These are phyloP conservation scores for Drosophila tripunctata DNA, from an alignment of 2,888 invertebrate species.

Conservation along the genomic window DNA sequence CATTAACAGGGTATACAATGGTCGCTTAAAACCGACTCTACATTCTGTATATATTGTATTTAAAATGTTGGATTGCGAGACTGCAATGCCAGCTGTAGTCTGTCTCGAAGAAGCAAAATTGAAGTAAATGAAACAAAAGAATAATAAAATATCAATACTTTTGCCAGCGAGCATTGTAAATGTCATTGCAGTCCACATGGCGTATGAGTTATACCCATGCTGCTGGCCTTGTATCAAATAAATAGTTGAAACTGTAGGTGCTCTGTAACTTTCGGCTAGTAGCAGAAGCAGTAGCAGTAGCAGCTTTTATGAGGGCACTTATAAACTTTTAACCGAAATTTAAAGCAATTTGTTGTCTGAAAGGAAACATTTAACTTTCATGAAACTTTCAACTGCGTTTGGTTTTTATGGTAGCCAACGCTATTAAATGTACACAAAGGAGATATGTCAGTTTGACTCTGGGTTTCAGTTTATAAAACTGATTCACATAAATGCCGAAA, in stretches of 20 bases:
- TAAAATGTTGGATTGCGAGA: neutral
- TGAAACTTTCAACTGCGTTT: slow-evolving; percentile 27
- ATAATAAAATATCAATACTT: neutral
- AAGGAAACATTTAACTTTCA: slow-evolving; percentile 36
- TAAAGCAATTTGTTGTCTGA: slow-evolving; percentile 44
- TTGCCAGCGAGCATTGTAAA: neutral
- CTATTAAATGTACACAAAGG: slow-evolving; percentile 19
- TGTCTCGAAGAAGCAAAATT: neutral
- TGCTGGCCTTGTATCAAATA: slow-evolving; percentile 7
- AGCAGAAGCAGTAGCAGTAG: slow-evolving; percentile 11
- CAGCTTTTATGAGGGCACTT: slow-evolving; percentile 34
- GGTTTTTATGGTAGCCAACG: slow-evolving; percentile 20
- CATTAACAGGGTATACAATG: too few species aligned
- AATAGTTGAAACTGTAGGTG: slow-evolving; percentile 6
- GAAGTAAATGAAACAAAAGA: neutral
- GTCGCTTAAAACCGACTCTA: too few species aligned
- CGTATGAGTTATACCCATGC: slow-evolving; percentile 13
- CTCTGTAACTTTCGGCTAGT: slow-evolving; percentile 21
- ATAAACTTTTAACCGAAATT: slow-evolving; percentile 33
- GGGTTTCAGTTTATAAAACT: slow-evolving; percentile 7
- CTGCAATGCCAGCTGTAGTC: neutral
- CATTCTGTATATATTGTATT: too few species aligned
- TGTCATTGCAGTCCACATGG: slow-evolving; percentile 3
- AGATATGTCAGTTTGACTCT: slow-evolving; percentile 22
- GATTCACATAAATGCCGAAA: neutral